Base-by-base conservation (phyloP, 2,113 vertebrate species). In the Copsychus sechellarum region DNA sequence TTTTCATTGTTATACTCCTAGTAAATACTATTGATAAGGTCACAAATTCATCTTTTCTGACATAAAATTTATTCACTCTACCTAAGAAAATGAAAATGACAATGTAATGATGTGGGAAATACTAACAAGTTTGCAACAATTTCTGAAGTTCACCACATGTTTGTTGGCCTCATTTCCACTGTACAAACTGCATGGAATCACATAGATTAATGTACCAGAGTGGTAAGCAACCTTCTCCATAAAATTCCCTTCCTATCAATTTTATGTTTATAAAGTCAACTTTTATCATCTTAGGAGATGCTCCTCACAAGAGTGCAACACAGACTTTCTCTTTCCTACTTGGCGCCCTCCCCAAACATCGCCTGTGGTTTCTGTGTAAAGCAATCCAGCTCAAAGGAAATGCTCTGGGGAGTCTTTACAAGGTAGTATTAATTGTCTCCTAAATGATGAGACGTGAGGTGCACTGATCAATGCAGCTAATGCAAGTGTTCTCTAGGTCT, bases 381-480 rank as follows among this genome's bases (percentile, higher is more conserved):
- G 93, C 51, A 87, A 97, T 95, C 79, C 81, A 89, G 64, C 95
- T 94, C 88, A 36, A 96, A 79, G 94, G 34, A 83, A 81, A 94
- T 90, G 74, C 97, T 96, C 97, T 51, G 88, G 97, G 95, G 97
- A 98, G 82, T 96, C 93, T 95, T 98, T 97, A 94, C 43, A 26
- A 62, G 14, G 9, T 45, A 96, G 94, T 92, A 98, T 97, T 97
- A 98, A 98, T 97, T 97, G 95, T 96, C 92, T 93, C 93, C 88
- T 97, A 96, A 98, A 96, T 76, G 93, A 94, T 83, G 93, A 73
- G 90, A 94, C 94, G 95, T 48, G 90, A 96, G 96, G 91, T 76
- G 80, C 92, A 95, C 83, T 96, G 96, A 98, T 98, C 97, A 97
- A 94, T 97, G 62, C 54, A 85, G 93, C 88, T 98, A 97, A 97